Base-by-base conservation (phyloP, 2,888 invertebrate genomes). In the Epistrophella euchroma region DNA sequence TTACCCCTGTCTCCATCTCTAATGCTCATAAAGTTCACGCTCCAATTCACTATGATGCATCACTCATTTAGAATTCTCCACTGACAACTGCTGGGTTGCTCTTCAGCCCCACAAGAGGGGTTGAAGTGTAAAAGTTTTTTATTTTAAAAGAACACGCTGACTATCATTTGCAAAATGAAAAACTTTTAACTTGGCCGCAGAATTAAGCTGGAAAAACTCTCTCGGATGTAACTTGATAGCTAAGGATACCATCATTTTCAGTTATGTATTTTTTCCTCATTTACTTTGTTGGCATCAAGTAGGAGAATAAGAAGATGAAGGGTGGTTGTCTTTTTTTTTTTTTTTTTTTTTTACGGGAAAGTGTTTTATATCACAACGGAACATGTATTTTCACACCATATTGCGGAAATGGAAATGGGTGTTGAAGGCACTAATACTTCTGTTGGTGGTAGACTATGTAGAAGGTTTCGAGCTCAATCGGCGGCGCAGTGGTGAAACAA, bases 151-250 rank as follows among this genome's bases (percentile, higher is more conserved):
- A 58, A 71, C 71, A 45, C 25, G 40, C 68, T 85, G 76, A 81
- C 66, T 82, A 86, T 86, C 82, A 78, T 86, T 86, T 82, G 82
- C 73, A 86, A 86, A 86, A 82, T 82, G 82, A 70, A 78, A 86
- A 86, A 86, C 76, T 86, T 86, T 82, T 86, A 82, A 86, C 86
- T 82, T 86, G 77, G 77, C 86, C 86, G 71, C 82, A 78, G 55
- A 82, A 77, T 86, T 77, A 86, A 86, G 77, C 83, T 82, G 60
- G 58, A 78, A 77, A 81, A 86, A 77, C 25, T 74, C 62, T 50
- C 62, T 50, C 45, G 37, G 56, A 77, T 43, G 74, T 77, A 74
- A 86, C 64, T 70, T 82, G 77, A 82, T 77, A 82, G 82, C 76
- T 74, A 71, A 77, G 71, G 73, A 82, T 86, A 75, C 71, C 66